Evolutionary conservation across 2,888 invertebrate species (phyloP).

Genomic region (Cephus sareptanus): DNA sequence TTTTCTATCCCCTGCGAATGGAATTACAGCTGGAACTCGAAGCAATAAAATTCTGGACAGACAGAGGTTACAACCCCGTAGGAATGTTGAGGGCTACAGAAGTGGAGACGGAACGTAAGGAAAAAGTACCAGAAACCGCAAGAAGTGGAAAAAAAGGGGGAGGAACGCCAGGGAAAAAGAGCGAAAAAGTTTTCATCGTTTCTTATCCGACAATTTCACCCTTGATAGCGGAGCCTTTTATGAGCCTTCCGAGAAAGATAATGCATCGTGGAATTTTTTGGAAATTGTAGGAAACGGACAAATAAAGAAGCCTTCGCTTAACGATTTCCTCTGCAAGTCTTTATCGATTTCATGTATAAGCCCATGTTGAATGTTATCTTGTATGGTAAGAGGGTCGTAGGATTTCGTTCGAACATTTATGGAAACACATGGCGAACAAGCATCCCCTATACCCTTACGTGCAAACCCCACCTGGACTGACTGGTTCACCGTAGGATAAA

Average conservation of each 20-base stretch:
- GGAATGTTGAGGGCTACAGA: background rate
- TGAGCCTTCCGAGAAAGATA: background rate
- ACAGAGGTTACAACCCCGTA: background rate
- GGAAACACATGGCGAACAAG: constrained; percentile 42
- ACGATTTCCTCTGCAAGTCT: background rate
- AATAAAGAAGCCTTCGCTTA: background rate
- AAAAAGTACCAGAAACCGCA: background rate
- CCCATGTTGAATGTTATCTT: background rate
- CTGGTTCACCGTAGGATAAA: background rate
- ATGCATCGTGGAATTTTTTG: background rate
- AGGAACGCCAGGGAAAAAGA: background rate
- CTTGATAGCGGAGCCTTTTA: background rate
- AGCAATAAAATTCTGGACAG: background rate
- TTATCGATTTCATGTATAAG: constrained; percentile 32
- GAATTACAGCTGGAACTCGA: background rate
- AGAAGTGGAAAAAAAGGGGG: background rate
- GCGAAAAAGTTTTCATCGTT: background rate
- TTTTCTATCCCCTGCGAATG: background rate
- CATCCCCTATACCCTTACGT: constrained; percentile 24
- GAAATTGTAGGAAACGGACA: background rate
- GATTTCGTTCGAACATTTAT: constrained; percentile 47
- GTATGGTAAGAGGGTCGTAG: constrained; percentile 25
- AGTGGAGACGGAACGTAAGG: background rate
- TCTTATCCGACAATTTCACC: background rate
- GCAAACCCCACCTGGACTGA: background rate